Base-by-base conservation (phyloP, 2,113 vertebrate species). In the Istiophorus platypterus region DNA sequence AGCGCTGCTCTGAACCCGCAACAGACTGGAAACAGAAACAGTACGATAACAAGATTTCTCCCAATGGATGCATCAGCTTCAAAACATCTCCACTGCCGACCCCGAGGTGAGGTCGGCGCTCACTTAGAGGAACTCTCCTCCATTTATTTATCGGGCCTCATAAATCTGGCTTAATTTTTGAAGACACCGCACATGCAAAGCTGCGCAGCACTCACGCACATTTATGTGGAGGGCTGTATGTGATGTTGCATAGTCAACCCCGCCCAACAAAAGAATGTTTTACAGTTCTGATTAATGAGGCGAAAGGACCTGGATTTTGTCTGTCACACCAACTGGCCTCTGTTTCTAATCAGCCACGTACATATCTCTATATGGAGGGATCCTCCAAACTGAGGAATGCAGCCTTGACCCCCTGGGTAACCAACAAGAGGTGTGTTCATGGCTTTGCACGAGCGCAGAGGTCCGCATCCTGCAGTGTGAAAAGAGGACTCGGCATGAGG, bases 311-410 rank as follows among this genome's bases (percentile, higher is more conserved):
- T 92, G 88, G 70, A 6, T 75, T 90, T 57, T 64, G 57, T 88
- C 90, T 65, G 41, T 72, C 62, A 39, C 75, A 68, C 52, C 17
- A 12, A 20, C 52, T 0, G 57, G 61, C 26, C 65, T 76, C 76
- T 89, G 88, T 56, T 88, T 84, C 83, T 42, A 63, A 82, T 91
- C 81, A 92, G 26, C 51, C 51, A 69, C 67, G 79, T 61, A 20
- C 74, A 75, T 75, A 57, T 68, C 78, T 69, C 72, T 61, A 41
- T 41, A 56, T 12, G 65, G 27, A 70, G 41, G 58, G 42, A 47
- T 81, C 26, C 68, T 67, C 7, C 78, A 58, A 61, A 66, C 65
- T 34, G 65, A 65, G 24, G 84, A 90, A 91, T 89, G 78, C 22
- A 39, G 22, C 37, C 59, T 51, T 67, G 31, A 75, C 75, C 42